Evolutionary conservation across 2,888 invertebrate species (phyloP), one percentile per base, ranked within the genome.

Genomic region (Junonia oenone): DNA sequence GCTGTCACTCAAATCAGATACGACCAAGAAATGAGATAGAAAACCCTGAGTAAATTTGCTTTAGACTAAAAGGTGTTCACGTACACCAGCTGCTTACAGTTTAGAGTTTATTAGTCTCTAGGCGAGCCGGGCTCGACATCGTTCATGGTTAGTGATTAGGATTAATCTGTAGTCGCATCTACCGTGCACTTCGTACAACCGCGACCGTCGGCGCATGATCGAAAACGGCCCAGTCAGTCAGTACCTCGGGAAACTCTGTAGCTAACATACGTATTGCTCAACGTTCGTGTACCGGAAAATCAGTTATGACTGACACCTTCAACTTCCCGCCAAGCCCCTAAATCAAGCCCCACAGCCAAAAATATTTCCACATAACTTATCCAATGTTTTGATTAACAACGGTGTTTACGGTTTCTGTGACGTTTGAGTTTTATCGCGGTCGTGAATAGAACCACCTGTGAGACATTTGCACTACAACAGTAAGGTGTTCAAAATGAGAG

Each of bases 201-300:
- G 63, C 68, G 68, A 65, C 22, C 69, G 68, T 77, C 73, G 71
- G 88, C 88, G 87, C 87, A 88, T 89, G 87, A 84, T 76, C 87
- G 78, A 74, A 73, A 70, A 67, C 75, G 71, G 65, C 68, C 66
- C 65, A 66, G 66, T 63, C 71, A 68, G 66, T 64, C 71, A 83
- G 84, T 85, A 74, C 77, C 80, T 75, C 75, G 71, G 68, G 58
- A 66, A 73, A 66, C 61, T 61, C 65, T 69, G 66, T 61, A 68
- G 66, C 22, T 37, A 63, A 45, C 66, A 71, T 78, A 78, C 81
- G 83, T 63, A 48, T 35, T 27, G 13, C 35, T 26, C 38, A 26
- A 11, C 17, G 31, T 14, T 19, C 0, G 27, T 6, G 9, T 15
- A 22, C 13, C 15, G 26, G 13, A 50, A 51, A 55, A 50, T 52